Percentiles rank a stretch among this genome's conserved stretches.
Evolutionary conservation across 2,797 vertebrate genomes (phyloP).

Genomic region (Melanotaenia pygmaea): DNA sequence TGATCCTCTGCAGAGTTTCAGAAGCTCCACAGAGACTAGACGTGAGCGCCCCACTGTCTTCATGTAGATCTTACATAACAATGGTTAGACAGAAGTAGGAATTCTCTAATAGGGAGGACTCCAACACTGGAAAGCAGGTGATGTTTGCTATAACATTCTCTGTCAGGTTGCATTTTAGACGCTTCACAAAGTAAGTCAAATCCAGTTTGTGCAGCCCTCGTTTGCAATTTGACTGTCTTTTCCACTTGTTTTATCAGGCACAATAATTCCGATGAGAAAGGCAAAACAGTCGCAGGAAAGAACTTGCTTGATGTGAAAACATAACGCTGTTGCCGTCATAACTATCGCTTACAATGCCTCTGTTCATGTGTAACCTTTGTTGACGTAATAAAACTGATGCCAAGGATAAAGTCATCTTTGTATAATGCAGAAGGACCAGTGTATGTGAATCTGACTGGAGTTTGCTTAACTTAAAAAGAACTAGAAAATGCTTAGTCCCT

Average conservation of each 20-base stretch:
- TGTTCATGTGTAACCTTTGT: conserved; percentile 46
- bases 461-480: conserved; percentile 34
- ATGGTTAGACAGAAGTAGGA: conserved; percentile 53
- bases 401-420: conserved; percentile 24
- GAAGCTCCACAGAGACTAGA: conserved; percentile 24
- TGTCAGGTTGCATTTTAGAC: conserved; percentile 79
- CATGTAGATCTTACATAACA: conserved; percentile 57
- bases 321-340: conserved; percentile 38
- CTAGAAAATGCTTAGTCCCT: conserved; percentile 22
- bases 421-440: conserved; percentile 14
- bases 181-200: conserved; percentile 80
- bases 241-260: conserved; percentile 35
- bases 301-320: conserved; percentile 68
- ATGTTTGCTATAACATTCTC: conserved; percentile 77
- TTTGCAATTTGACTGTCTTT: conserved; percentile 56
- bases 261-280: conserved; percentile 43
- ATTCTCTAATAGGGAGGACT: conserved; percentile 56
- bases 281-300: conserved; percentile 52
- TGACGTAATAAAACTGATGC: conserved; percentile 54
- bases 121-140: conserved; percentile 76
- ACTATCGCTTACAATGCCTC: conserved; percentile 35
- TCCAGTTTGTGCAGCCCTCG: conserved; percentile 70
- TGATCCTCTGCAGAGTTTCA: conserved; percentile 46
- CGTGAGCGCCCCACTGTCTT: conserved; percentile 34
- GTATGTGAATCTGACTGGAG: conserved; percentile 48